Percentiles rank a stretch among this genome's conserved stretches.
These are phyloP conservation scores for Dasysyrphus tricinctus DNA, from an alignment of 2,888 invertebrate genomes.

Conservation along the genomic window DNA sequence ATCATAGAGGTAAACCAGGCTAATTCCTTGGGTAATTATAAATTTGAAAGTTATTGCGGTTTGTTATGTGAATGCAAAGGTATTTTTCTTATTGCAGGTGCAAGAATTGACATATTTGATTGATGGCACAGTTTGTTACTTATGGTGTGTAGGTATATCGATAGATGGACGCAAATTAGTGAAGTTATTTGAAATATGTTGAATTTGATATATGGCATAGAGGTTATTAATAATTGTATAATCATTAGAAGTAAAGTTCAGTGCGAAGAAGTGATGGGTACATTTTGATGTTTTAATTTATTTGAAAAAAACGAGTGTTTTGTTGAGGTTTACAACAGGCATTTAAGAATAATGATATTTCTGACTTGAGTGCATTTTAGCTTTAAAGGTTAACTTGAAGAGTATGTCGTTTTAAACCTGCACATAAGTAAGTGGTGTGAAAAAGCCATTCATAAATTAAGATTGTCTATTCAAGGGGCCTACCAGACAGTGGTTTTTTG, in stretches of 20 bases:
- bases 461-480: too few species aligned
- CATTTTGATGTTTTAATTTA: not conserved
- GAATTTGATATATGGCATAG: not conserved
- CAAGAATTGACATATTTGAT: slow-evolving; percentile 58
- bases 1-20: slow-evolving; percentile 39
- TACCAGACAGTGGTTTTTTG: too few species aligned
- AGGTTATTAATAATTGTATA: not conserved
- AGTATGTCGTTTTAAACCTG: too few species aligned
- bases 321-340: not conserved
- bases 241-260: not conserved
- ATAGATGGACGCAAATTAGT: slow-evolving; percentile 4
- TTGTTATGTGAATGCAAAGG: not conserved
- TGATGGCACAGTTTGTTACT: slow-evolving; percentile 32
- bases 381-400: too few species aligned
- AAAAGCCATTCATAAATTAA: too few species aligned
- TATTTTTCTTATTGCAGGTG: slow-evolving; percentile 53
- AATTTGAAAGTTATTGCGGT: slow-evolving; percentile 20
- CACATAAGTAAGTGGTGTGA: too few species aligned
- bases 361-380: too few species aligned
- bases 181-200: not conserved
- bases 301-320: not conserved
- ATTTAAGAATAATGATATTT: too few species aligned
- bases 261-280: not conserved
- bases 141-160: not conserved
- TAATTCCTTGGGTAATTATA: slow-evolving; percentile 70